Base-by-base conservation (phyloP, 2,888 invertebrate genomes). In the Parnassius orleans region DNA sequence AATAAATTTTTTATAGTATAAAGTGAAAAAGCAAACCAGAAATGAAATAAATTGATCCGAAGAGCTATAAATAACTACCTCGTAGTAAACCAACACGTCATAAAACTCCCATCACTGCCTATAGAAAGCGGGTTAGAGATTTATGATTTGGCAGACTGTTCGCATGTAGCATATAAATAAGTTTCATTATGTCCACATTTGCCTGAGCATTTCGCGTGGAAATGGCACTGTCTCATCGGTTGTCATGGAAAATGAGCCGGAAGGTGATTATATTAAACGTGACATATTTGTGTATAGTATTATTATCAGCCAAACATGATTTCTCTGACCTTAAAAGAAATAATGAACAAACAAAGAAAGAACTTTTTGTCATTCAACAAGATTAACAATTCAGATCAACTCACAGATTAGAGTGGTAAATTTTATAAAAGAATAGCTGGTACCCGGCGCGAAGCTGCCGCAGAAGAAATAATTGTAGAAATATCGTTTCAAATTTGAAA, bases 161-260 rank as follows among this genome's bases (percentile, higher is more conserved):
- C 70, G 73, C 65, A 69, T 66, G 69, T 60, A 70, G 85, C 79
- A 85, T 83, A 81, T 76, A 76, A 81, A 85, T 84, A 79, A 78
- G 72, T 59, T 65, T 68, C 75, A 72, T 71, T 72, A 70, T 70
- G 68, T 66, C 56, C 70, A 66, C 67, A 75, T 78, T 78, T 74
- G 73, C 75, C 75, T 78, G 72, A 77, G 72, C 74, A 72, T 79
- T 78, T 78, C 72, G 73, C 65, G 74, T 72, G 69, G 67, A 70
- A 63, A 57, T 51, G 42, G 55, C 55, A 33, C 57, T 61, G 47
- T 63, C 70, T 73, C 73, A 73, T 72, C 68, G 72, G 66, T 66
- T 71, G 68, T 74, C 68, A 66, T 72, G 33, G 48, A 54, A 57
- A 64, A 59, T 44, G 14, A n/a, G 52, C 42, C n/a, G 42, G 10